phyloP scores from a whole-genome alignment of 2,113 vertebrate species.

The Petromus typicus region DNA sequence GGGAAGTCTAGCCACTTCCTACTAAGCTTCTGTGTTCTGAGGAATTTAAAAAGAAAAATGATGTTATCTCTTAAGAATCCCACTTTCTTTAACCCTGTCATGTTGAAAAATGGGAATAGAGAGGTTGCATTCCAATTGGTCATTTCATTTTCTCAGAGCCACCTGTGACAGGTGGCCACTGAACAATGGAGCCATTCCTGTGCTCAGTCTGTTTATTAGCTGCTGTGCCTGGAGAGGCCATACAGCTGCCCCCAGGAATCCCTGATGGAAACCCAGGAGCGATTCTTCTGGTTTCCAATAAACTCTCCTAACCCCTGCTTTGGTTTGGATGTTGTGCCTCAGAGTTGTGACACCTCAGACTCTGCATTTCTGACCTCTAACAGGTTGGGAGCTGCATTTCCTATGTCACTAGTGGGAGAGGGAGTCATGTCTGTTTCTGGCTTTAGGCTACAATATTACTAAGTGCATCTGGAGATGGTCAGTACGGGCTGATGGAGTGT shows the following conservation, averaged over 20 bases:
- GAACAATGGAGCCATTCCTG: background rate
- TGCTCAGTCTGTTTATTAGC: background rate
- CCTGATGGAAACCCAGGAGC: background rate
- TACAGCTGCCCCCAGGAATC: background rate
- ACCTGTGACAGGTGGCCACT: background rate
- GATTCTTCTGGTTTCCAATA: background rate
- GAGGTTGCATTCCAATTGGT: background rate
- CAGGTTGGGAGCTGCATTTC: background rate
- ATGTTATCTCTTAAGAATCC: background rate
- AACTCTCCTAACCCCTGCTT: background rate
- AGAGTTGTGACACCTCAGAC: background rate
- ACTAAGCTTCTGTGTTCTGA: background rate
- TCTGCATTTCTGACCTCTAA: background rate
- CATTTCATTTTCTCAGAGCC: background rate
- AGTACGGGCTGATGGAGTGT: background rate
- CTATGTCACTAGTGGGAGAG: background rate
- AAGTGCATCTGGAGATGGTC: background rate
- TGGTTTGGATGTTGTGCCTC: background rate
- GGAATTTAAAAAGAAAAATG: background rate
- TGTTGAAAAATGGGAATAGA: background rate
- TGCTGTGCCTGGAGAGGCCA: background rate
- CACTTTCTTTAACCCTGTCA: background rate
- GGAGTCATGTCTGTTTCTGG: background rate
- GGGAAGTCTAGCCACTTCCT: background rate
- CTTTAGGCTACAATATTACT: background rate